A percentile compares a stretch with the other conserved stretches of the same genome.
phyloP scores from a whole-genome alignment of 2,888 invertebrate species.

The Caenorhabditis sulstoni region DNA sequence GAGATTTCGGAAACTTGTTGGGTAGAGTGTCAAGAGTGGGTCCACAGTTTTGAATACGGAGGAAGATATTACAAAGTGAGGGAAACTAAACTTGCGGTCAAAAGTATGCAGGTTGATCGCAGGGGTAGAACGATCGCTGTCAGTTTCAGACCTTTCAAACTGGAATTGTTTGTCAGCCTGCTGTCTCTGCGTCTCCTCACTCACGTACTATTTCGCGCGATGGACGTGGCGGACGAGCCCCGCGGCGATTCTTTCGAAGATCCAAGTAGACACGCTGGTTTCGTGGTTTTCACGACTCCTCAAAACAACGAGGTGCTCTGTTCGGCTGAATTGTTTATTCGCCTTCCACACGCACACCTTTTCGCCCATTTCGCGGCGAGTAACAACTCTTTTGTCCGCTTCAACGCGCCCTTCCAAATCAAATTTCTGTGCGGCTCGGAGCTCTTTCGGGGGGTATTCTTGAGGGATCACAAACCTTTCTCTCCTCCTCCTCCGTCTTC shows the following conservation, averaged over 20 bases:
- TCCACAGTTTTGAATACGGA: no score
- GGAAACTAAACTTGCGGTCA: no score
- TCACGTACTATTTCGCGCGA: no score
- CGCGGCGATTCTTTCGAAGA: no score
- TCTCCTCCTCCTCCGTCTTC: conserved; percentile 6
- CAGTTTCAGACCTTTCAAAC: no score
- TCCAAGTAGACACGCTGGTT: no score
- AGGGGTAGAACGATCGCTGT: no score
- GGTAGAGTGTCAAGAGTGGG: neutral
- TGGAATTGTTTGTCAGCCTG: no score
- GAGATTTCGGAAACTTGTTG: neutral
- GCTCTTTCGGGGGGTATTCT: conserved; percentile 10
- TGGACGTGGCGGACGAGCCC: no score
- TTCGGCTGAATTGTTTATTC: conserved; percentile 32
- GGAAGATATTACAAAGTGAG: no score
- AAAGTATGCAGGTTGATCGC: no score
- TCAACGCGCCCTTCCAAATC: conserved; percentile 45
- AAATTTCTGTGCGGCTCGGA: conserved; percentile 36
- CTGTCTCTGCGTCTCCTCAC: no score
- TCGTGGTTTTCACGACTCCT: neutral
- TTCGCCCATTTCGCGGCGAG: conserved; percentile 4
- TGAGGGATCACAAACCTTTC: conserved; percentile 36
- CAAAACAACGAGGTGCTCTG: conserved; percentile 10
- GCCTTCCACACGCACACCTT: conserved; percentile 12
- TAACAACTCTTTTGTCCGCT: conserved; percentile 54